phyloP scores from a whole-genome alignment of 2,888 invertebrate genomes.

The Caradrina kadenii region DNA sequence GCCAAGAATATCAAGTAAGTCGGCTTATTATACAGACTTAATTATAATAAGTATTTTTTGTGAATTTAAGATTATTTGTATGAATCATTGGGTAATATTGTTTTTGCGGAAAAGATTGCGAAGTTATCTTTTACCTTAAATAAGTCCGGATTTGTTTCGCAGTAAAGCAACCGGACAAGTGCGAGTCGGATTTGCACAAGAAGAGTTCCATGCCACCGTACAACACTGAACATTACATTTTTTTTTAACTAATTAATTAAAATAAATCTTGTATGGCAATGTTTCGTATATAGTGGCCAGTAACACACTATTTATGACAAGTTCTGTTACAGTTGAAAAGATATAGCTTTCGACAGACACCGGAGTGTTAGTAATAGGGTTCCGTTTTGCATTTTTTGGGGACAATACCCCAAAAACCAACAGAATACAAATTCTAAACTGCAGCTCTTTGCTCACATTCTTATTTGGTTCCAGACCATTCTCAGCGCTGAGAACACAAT shows the following conservation, averaged over 20 bases:
- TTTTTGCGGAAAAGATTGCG: neutral
- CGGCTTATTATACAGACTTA: constrained; percentile 1
- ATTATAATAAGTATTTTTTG: constrained; percentile 20
- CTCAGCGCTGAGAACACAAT: constrained; percentile 93
- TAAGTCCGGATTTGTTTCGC: constrained; percentile 17
- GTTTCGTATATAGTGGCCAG: too few species aligned
- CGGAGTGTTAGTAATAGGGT: too few species aligned
- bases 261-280: too few species aligned
- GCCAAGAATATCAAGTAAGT: constrained; percentile 94
- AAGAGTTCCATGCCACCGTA: too few species aligned
- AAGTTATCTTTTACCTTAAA: neutral
- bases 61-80: constrained; percentile 18
- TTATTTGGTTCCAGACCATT: constrained; percentile 93
- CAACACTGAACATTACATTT: too few species aligned
- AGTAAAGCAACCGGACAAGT: too few species aligned
- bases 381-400: too few species aligned
- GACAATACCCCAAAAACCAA: neutral
- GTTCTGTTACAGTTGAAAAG: too few species aligned
- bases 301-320: too few species aligned
- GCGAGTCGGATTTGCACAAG: too few species aligned
- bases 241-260: too few species aligned
- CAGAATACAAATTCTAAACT: neutral
- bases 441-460: neutral
- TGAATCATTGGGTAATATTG: constrained; percentile 26
- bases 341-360: too few species aligned